These are phyloP conservation scores for Acanthaster planci DNA, from an alignment of 35 echinoderm and acorn worm species.

Conservation along the genomic window DNA sequence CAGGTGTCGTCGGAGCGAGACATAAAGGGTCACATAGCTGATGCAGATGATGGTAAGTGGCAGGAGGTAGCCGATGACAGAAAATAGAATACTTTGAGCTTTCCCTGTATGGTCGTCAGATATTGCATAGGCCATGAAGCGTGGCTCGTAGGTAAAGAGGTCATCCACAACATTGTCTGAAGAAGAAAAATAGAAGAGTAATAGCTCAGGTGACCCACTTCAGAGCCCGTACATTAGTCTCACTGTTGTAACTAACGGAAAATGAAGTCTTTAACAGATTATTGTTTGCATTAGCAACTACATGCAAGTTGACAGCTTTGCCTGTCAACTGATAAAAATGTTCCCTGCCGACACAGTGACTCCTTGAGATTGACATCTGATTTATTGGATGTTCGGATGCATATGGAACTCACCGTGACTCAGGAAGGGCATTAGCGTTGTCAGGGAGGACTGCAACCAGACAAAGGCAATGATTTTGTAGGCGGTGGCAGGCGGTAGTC, in stretches of 20 bases:
- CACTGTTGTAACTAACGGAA: too few species aligned
- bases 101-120: background rate
- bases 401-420: conserved; percentile 10
- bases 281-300: too few species aligned
- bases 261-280: too few species aligned
- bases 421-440: background rate
- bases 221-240: too few species aligned
- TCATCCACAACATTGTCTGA: background rate
- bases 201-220: too few species aligned
- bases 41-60: background rate
- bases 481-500: background rate
- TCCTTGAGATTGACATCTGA: too few species aligned
- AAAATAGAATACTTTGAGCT: background rate
- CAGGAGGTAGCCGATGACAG: background rate
- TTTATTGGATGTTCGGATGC: too few species aligned
- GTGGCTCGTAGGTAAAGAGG: background rate
- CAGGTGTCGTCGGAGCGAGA: conserved; percentile 1
- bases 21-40: conserved; percentile 1
- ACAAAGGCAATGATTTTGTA: background rate
- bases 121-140: background rate
- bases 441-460: background rate
- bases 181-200: background rate
- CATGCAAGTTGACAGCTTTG: too few species aligned
- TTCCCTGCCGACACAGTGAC: too few species aligned
- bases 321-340: too few species aligned